Base-by-base conservation (phyloP, 2,888 invertebrate genomes). In the Eubasilissa splendida region DNA sequence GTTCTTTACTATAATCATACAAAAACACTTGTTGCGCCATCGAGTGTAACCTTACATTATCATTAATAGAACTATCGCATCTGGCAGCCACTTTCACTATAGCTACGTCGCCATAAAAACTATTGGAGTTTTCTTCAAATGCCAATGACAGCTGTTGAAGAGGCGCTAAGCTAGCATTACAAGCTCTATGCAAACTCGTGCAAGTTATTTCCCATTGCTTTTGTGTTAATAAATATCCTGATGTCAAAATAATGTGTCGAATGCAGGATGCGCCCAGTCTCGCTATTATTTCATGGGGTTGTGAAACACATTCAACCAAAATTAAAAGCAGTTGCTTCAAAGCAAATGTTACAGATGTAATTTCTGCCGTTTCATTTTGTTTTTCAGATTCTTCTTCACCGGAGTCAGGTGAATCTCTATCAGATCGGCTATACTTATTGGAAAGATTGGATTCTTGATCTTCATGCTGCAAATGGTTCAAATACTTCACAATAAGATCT, bases 51-150 rank as follows among this genome's bases (percentile, higher is more conserved):
- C 97, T 91, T 58, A 96, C 94, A 85, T 96, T 94, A 86, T 97
- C 97, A 83, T 95, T 94, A 11, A 95, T 91, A 1, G 96, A 95
- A 86, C 96, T 96, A 87, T 98, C 97, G 81, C 95, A 93, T 70
- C 97, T 91, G 0, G 97, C 97, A 1, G 98, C 98, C 8, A 98
- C 97, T 91, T 97, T 97, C 0, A 98, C 97, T 81, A 96, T 96
- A 10, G 96, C 96, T 84, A 95, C 90, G 87, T 98, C 98, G 0
- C 98, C 98, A 87, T 97, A 97, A 88, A 98, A 98, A 86, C 97
- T 97, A 85, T 97, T 96, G 0, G 98, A 98, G 86, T 96, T 95
- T 85, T 95, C 94, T 85, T 96, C 95, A 87, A 98, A 99, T 58
- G 97, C 97, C 85, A 95, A 93, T 80, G 96, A 96, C 59, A 99